Percentiles rank a stretch among this genome's conserved stretches.
These are phyloP conservation scores for Balanococcus diminutus DNA, from an alignment of 2,888 invertebrate species.

Conservation along the genomic window DNA sequence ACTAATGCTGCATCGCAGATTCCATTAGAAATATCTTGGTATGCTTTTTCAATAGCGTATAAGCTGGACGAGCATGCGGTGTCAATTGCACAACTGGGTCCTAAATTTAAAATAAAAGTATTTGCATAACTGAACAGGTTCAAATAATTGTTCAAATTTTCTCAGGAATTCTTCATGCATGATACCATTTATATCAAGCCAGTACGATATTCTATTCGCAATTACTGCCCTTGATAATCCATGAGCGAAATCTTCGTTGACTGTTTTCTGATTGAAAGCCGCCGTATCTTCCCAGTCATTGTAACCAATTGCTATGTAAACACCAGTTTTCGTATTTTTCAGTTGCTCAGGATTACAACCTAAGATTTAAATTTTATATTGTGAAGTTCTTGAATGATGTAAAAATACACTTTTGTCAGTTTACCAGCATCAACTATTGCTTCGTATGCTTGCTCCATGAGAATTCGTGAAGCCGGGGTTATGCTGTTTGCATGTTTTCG, in stretches of 20 bases:
- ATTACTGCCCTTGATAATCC: no score
- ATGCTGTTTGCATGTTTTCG: conserved; percentile 63
- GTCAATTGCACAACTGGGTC: conserved; percentile 87
- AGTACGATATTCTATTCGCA: neutral
- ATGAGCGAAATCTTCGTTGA: no score
- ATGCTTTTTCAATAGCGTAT: conserved; percentile 83
- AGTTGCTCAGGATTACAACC: conserved; percentile 69
- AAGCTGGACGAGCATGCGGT: conserved; percentile 95
- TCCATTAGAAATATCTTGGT: conserved; percentile 75
- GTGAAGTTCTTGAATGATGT: neutral
- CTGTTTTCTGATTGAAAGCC: no score
- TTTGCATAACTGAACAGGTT: no score
- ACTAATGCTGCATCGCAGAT: conserved; percentile 89
- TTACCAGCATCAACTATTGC: conserved; percentile 64
- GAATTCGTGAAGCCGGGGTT: conserved; percentile 63
- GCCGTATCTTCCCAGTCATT: no score
- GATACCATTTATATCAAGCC: no score
- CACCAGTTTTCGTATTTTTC: neutral
- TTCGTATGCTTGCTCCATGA: conserved; percentile 63
- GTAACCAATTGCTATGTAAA: neutral
- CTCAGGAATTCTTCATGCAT: neutral
- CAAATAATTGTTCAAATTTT: no score
- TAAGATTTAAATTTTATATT: conserved; percentile 59
- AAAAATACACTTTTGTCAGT: no score
- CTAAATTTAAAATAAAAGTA: conserved; percentile 59